Evolutionary conservation across 2,113 vertebrate genomes (phyloP).

Genomic region (Ariopsis seemanni): DNA sequence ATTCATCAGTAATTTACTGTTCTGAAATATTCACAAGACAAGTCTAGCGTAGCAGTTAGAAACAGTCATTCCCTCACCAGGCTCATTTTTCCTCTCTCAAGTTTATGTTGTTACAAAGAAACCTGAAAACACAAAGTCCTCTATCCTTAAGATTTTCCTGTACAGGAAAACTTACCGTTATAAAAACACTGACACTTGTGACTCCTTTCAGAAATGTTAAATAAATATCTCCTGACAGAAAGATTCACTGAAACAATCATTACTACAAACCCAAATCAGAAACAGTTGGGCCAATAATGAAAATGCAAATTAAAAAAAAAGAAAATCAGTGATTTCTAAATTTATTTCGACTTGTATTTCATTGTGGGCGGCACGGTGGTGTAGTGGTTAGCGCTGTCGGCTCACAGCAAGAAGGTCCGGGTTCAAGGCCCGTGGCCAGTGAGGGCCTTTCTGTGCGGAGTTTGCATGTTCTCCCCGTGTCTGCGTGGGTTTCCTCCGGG

Average conservation of each 20-base stretch:
- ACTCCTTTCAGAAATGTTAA: background rate
- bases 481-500: no score
- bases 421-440: no score
- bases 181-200: background rate
- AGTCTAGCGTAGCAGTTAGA: background rate
- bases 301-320: no score
- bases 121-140: background rate
- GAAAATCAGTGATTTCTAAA: no score
- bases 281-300: no score
- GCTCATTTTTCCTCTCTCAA: background rate
- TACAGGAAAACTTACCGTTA: background rate
- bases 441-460: no score
- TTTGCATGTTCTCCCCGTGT: no score
- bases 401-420: no score
- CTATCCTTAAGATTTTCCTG: background rate
- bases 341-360: no score
- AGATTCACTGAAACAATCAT: background rate
- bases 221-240: background rate
- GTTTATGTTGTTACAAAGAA: background rate
- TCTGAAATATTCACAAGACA: background rate
- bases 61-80: background rate
- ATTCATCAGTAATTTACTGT: background rate
- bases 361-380: no score
- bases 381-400: no score
- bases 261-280: no score